Base-by-base conservation (phyloP, 2,113 vertebrate species). In the Melozone crissalis region DNA sequence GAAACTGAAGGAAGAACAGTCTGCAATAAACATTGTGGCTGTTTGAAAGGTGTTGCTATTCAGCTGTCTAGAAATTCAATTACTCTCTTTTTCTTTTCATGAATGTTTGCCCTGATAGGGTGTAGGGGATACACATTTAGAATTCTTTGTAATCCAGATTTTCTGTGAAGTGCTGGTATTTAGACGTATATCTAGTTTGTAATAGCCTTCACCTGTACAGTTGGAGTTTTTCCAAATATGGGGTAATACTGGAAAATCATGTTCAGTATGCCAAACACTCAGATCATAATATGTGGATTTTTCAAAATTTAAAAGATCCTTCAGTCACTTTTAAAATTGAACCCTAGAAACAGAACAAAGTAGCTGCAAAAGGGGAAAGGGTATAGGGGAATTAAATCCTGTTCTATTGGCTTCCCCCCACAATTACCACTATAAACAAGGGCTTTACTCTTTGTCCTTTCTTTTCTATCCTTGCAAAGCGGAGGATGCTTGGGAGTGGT, bases 91-190 rank as follows among this genome's bases (percentile, higher is more conserved):
- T 66, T 41, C 11, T 68, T 87, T 90, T 84, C n/a, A 66, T 17
- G 33, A 59, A 24, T 1, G 0, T 10, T 88, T 65, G 47, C 17
- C 5, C 6, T 61, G 39, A 6, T 65, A 39, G 15, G 14, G 8
- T 1, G 8, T 59, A 59, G 22, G 13, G 15, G 7, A 21, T 0
- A 1, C 16, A n/a, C 7, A 8, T 72, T 76, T 79, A 55, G 30
- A 7, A 23, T 65, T 28, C 26, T 87, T 74, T 35, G 17, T 68
- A 69, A 72, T 57, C 5, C 24, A 33, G 47, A 8, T 61, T 84
- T 84, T 54, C 27, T 62, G 27, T 74, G 27, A 84, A 49, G 10
- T 65, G 5, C 31, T 73, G 55, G 5, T 84, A 84, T 81, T 74
- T 58, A 54, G 14, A 52, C 8, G 57, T 79, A 30, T 41, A 33